Evolutionary conservation across 1,140 invertebrate species (phyloP).

Genomic region (Monomorium pharaonis): DNA sequence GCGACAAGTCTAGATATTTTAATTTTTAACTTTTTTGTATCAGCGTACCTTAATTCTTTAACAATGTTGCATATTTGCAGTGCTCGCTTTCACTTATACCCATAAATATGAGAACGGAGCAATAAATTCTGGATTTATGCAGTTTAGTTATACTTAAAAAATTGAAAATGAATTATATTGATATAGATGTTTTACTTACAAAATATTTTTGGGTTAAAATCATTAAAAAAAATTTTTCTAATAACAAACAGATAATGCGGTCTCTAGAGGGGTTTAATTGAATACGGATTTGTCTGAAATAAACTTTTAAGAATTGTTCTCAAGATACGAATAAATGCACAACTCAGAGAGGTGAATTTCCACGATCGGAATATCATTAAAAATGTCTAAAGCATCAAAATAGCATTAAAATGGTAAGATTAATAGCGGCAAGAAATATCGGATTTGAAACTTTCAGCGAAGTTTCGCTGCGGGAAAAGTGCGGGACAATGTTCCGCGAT

Average conservation of each 20-base stretch:
- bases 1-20: too few species aligned
- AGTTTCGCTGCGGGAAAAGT: slow-evolving; percentile 18
- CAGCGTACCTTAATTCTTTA: too few species aligned
- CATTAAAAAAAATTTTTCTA: too few species aligned
- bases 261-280: not conserved
- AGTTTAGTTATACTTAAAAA: too few species aligned
- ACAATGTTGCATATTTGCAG: too few species aligned
- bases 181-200: too few species aligned
- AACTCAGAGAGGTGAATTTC: not conserved
- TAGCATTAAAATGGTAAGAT: not conserved
- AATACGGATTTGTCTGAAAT: not conserved
- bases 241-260: too few species aligned
- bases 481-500: slow-evolving; percentile 23
- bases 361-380: not conserved
- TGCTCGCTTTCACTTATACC: too few species aligned
- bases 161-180: too few species aligned
- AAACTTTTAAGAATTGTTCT: not conserved
- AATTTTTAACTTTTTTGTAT: not conserved
- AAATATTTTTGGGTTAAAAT: too few species aligned
- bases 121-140: too few species aligned
- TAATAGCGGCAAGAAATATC: slow-evolving; percentile 7
- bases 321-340: not conserved
- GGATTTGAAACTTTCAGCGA: not conserved
- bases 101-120: too few species aligned
- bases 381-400: not conserved